These are phyloP conservation scores for Microcebus jonahi DNA, from an alignment of 2,113 vertebrate genomes.

Conservation along the genomic window DNA sequence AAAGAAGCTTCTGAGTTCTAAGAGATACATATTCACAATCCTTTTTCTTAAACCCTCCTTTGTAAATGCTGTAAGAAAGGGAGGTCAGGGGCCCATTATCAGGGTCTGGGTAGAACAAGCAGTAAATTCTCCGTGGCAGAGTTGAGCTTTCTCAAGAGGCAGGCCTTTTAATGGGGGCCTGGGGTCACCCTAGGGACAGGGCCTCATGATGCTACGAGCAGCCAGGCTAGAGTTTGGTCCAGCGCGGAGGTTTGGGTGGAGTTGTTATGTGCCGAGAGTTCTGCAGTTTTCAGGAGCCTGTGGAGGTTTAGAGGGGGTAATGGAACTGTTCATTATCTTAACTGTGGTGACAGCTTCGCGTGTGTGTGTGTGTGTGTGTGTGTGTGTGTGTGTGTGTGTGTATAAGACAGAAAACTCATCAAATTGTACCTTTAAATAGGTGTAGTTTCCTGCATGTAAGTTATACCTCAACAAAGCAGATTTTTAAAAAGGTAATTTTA, in stretches of 20 bases:
- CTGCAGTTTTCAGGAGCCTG: neutral
- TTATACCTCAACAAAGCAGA: neutral
- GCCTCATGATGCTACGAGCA: neutral
- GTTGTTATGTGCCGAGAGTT: neutral
- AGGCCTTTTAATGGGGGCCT: neutral
- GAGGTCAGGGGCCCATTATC: neutral
- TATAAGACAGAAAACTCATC: neutral
- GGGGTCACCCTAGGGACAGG: neutral
- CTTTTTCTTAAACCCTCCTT: neutral
- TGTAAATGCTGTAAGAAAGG: neutral
- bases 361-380: neutral
- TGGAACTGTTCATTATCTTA: neutral
- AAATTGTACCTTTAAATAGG: neutral
- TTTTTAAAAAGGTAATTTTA: neutral
- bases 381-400: neutral
- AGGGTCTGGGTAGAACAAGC: neutral
- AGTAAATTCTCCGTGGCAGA: neutral
- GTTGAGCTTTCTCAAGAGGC: neutral
- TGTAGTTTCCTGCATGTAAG: neutral
- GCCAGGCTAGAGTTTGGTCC: too few species aligned
- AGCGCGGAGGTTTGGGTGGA: neutral
- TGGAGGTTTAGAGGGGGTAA: neutral
- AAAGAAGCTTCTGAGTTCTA: neutral
- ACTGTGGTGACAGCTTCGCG: neutral
- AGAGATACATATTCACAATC: neutral